Evolutionary conservation across 2,797 vertebrate genomes (phyloP), one percentile per base, ranked within the genome.

Genomic region (Phoeniculus purpureus): DNA sequence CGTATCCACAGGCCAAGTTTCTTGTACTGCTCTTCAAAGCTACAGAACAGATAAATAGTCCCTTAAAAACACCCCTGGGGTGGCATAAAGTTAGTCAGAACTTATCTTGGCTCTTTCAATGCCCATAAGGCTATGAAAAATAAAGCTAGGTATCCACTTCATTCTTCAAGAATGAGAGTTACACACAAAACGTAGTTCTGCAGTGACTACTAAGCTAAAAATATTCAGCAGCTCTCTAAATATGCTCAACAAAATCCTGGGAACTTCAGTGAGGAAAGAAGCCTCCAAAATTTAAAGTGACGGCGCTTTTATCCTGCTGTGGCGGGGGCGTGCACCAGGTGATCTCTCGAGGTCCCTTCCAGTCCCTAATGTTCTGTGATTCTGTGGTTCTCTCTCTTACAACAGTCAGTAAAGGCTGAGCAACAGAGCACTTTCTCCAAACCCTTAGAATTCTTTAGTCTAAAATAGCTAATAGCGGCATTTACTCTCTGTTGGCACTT

Each of bases 1-100:
- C 96, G 98, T 94, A 99, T 96, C 99, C 99, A 99, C 92, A 98
- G 96, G 51, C 94, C 97, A 92, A 99, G 97, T 92, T 98, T 99
- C 97, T 98, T 98, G 50, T 98, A 97, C 54, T 98, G 98, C 79
- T 98, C 97, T 92, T 99, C 98, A 97, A 99, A 99, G 71, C 99
- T 99, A 93, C 27, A 6, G 34, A 91, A 75, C 29, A 95, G 40
- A 94, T 59, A 82, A 87, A 68, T 47, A 81, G 3, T 70, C 9
- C 32, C 31, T 72, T 87, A 70, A 93, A 74, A 83, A 16, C 32
- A 89, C 48, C 74, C 85, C 55, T 79, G 43, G 76, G 60, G 55
- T 68, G 11, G 15, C 45, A 11, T 50, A 56, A 86, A 87, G 29
- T 85, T 72, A 51, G 10, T 40, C 85, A 78, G 54, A 84, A 82